These are phyloP conservation scores for Pogonognathellus flavescens DNA, from an alignment of 1,140 invertebrate species.

Conservation along the genomic window DNA sequence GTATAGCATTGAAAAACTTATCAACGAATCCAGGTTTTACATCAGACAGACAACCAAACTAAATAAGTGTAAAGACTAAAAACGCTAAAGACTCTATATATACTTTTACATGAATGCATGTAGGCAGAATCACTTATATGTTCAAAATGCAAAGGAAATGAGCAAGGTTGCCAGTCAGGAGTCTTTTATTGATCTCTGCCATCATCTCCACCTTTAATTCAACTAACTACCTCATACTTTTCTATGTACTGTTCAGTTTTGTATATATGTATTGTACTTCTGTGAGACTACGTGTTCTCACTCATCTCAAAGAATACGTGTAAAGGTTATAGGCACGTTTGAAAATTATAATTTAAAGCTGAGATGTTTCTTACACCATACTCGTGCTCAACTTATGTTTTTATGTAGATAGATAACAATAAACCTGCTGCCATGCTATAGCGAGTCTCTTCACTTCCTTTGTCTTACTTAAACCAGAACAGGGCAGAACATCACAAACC, in stretches of 20 bases:
- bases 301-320: neutral
- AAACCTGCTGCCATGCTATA: conserved; percentile 33
- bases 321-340: neutral
- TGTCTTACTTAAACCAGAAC: conserved; percentile 11
- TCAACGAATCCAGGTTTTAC: conserved; percentile 20
- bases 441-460: conserved; percentile 15
- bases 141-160: conserved; percentile 28
- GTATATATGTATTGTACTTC: neutral
- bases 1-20: neutral
- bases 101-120: neutral
- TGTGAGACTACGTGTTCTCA: neutral
- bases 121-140: neutral
- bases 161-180: conserved; percentile 50
- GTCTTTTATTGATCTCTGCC: conserved; percentile 36
- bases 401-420: conserved; percentile 46
- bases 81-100: neutral
- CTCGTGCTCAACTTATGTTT: conserved; percentile 42
- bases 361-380: conserved; percentile 5
- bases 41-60: conserved; percentile 26
- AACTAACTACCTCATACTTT: neutral
- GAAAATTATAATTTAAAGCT: conserved; percentile 42
- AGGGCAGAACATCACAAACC: neutral
- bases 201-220: conserved; percentile 47
- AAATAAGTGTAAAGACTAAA: conserved; percentile 3
- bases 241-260: conserved; percentile 5